Evolutionary conservation across 2,888 invertebrate species (phyloP).

Genomic region (Thera obeliscata): DNA sequence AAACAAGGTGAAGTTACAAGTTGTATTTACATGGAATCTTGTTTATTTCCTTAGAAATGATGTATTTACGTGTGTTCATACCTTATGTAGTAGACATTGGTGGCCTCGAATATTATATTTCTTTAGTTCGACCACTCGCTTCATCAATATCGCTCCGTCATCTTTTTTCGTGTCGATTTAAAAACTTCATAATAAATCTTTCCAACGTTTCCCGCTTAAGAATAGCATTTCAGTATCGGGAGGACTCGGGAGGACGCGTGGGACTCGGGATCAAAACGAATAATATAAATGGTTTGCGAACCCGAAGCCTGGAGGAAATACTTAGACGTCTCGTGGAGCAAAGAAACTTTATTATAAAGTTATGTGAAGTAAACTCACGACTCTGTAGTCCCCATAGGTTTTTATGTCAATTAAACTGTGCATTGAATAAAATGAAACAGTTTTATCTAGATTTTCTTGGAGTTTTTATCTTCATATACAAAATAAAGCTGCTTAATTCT

Average conservation of each 20-base stretch:
- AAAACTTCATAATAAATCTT: conserved; percentile 43
- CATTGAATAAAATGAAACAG: neutral
- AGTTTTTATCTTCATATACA: too few species aligned
- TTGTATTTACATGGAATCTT: too few species aligned
- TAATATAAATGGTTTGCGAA: conserved; percentile 40
- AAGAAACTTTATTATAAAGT: neutral
- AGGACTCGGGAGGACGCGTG: conserved; percentile 30
- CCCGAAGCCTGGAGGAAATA: conserved; percentile 30
- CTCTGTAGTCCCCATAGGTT: neutral
- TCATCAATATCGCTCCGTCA: conserved; percentile 34
- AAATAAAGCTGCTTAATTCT: too few species aligned
- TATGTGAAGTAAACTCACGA: neutral
- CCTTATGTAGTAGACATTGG: too few species aligned
- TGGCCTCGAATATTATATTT: neutral
- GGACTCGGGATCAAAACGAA: conserved; percentile 36
- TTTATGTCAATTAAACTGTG: neutral
- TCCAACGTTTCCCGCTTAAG: conserved; percentile 34
- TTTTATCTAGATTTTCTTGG: too few species aligned
- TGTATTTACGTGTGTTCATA: neutral
- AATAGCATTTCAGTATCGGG: conserved; percentile 35
- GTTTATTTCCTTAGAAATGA: too few species aligned
- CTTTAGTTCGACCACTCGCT: conserved; percentile 10
- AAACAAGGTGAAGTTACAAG: too few species aligned
- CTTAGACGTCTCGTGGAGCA: conserved; percentile 25
- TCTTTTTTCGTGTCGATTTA: conserved; percentile 33